These are phyloP conservation scores for Sarcoramphus papa DNA, from an alignment of 2,797 vertebrate genomes.

Conservation along the genomic window DNA sequence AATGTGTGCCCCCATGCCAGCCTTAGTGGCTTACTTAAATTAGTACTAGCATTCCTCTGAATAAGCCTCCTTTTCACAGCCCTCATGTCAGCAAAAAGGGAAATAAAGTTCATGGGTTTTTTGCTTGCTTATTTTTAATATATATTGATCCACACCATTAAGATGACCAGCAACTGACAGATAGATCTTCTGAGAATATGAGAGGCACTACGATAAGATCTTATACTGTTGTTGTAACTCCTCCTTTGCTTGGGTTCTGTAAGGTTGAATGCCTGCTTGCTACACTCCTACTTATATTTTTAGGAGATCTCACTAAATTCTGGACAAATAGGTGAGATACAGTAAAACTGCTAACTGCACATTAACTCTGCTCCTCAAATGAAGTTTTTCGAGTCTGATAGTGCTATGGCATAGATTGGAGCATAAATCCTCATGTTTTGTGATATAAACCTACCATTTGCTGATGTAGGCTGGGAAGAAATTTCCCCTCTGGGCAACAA, in stretches of 20 bases:
- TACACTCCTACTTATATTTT: neutral
- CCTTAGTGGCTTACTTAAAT: neutral
- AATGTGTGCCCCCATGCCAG: neutral
- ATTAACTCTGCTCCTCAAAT: conserved; percentile 46
- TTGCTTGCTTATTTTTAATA: neutral
- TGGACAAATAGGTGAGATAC: conserved; percentile 22
- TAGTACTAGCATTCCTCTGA: neutral
- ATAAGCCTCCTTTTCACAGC: neutral
- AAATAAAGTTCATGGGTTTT: neutral
- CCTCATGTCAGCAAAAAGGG: neutral
- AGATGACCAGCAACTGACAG: neutral
- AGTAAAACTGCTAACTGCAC: conserved; percentile 43
- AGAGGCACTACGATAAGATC: neutral
- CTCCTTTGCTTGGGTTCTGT: neutral
- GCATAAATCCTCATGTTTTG: conserved; percentile 49
- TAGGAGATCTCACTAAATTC: conserved; percentile 34
- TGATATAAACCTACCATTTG: conserved; percentile 50
- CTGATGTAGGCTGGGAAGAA: conserved; percentile 37
- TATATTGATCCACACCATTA: neutral
- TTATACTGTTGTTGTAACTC: neutral
- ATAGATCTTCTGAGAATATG: neutral
- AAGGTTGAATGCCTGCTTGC: neutral
- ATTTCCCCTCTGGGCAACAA: conserved; percentile 54
- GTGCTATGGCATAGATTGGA: conserved; percentile 30
- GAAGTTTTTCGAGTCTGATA: conserved; percentile 6